These are phyloP conservation scores for Mythimna vitellina DNA, from an alignment of 2,888 invertebrate species.

Conservation along the genomic window DNA sequence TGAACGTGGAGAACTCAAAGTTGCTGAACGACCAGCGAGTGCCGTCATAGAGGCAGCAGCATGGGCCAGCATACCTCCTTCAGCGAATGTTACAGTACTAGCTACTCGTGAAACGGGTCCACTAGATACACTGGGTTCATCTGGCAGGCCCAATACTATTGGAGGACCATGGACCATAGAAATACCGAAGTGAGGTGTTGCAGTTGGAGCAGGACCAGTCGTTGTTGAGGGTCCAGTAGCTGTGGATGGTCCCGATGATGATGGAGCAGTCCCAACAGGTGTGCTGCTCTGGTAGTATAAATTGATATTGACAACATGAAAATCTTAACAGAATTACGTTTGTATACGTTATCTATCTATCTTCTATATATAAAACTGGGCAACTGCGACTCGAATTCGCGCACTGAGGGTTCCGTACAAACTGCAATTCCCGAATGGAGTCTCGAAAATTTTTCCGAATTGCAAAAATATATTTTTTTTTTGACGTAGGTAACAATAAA, in stretches of 20 bases:
- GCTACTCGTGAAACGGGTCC: background rate
- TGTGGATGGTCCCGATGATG: background rate
- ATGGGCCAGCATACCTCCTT: background rate
- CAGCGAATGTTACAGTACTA: background rate
- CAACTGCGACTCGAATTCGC: no score
- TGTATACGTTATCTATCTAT: no score
- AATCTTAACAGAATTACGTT: no score
- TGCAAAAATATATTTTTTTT: no score
- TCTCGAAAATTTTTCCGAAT: no score
- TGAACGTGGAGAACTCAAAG: background rate
- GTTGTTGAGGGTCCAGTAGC: background rate
- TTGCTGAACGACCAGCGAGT: background rate
- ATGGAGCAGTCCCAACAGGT: background rate
- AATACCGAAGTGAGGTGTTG: background rate
- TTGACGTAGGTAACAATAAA: no score
- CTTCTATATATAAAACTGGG: no score
- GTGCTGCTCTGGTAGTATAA: constrained; percentile 5
- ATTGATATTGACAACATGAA: background rate
- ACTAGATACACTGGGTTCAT: background rate
- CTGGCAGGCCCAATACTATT: constrained; percentile 2
- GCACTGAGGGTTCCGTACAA: no score
- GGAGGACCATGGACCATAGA: constrained; percentile 37
- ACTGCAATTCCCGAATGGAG: no score
- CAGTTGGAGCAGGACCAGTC: background rate
- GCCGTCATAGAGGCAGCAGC: background rate